Conservation (phyloP, 2,797 vertebrate species). For the Crenichthys baileyi region DNA sequence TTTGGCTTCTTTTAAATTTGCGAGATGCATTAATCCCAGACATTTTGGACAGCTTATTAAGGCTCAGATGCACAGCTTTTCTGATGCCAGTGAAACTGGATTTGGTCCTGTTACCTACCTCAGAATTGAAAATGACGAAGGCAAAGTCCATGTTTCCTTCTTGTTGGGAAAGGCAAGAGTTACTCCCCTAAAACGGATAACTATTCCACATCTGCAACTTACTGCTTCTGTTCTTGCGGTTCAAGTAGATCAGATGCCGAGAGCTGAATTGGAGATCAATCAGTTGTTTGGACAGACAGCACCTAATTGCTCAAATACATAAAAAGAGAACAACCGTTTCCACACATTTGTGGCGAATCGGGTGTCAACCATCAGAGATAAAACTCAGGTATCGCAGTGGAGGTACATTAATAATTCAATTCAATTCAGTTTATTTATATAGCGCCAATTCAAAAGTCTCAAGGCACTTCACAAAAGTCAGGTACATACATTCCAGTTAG, state of each 20-base stretch:
- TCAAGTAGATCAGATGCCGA: background rate
- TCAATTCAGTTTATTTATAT: no score
- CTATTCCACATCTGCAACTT: background rate
- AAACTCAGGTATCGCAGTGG: background rate
- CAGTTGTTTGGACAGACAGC: background rate
- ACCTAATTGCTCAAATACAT: conserved; percentile 2
- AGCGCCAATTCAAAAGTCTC: no score
- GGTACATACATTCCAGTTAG: no score
- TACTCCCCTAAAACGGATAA: background rate
- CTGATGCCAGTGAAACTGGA: background rate
- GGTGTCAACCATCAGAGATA: background rate
- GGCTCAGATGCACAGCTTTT: conserved; percentile 3
- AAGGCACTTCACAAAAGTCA: no score
- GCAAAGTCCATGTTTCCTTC: background rate
- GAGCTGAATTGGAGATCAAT: background rate
- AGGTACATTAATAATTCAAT: background rate
- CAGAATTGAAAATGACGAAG: background rate
- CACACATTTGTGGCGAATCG: background rate
- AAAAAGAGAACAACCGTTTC: background rate
- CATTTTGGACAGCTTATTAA: background rate
- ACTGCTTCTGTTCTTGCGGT: background rate
- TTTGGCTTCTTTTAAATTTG: background rate
- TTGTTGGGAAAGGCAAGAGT: conserved; percentile 9
- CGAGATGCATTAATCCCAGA: background rate
- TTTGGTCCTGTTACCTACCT: background rate